Conservation (phyloP, 2,113 vertebrate genomes). For the Engystomops pustulosus region DNA sequence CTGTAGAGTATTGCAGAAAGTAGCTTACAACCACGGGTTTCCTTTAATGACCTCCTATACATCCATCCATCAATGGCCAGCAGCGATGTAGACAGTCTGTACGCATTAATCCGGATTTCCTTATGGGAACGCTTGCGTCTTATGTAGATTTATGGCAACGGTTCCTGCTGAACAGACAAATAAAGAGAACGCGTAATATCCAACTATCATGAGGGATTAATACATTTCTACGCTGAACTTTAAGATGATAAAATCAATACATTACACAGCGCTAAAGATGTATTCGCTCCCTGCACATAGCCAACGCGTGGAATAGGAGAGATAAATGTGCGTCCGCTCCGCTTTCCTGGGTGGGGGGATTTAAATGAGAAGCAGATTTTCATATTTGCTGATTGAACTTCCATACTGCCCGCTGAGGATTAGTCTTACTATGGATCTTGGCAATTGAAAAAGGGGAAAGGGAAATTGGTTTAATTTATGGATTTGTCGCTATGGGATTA, state of each 20-base stretch:
- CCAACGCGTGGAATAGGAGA: background rate
- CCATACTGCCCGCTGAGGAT: background rate
- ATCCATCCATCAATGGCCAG: background rate
- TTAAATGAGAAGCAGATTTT: conserved; percentile 29
- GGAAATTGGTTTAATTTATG: conserved; percentile 52
- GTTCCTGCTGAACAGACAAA: conserved; percentile 9
- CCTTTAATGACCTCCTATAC: background rate
- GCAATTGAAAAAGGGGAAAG: conserved; percentile 12
- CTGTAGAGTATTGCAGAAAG: too few relatives aligned
- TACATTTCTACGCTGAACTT: background rate
- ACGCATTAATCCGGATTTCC: background rate
- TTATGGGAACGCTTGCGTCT: background rate
- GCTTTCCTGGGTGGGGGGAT: conserved; percentile 12
- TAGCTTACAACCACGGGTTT: too few relatives aligned
- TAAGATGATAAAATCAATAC: conserved; percentile 6
- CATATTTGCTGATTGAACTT: conserved; percentile 33
- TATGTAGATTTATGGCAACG: background rate
- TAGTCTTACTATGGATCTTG: conserved; percentile 29
- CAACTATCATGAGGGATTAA: background rate
- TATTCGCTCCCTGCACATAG: background rate
- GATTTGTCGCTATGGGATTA: conserved; percentile 43
- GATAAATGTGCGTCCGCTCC: background rate
- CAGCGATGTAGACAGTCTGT: background rate
- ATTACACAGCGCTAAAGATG: background rate
- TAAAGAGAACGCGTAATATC: background rate